Evolutionary conservation across 2,113 vertebrate genomes (phyloP).

Genomic region (Meles meles): DNA sequence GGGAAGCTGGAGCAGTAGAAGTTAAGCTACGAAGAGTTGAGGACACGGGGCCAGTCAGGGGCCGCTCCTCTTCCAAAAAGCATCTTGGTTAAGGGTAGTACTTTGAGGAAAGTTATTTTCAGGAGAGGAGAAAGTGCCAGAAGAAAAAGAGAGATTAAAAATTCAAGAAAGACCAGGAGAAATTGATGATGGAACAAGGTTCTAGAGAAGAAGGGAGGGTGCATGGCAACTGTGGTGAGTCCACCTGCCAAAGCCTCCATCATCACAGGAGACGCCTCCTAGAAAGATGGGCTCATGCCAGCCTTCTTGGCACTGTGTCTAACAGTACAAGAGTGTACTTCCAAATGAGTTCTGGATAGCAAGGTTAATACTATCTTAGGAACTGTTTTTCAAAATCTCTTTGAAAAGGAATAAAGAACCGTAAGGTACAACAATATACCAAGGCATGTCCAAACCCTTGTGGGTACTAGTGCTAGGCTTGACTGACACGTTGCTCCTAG

Average conservation of each 20-base stretch:
- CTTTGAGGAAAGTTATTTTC: slow-evolving; percentile 44
- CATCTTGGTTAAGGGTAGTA: not conserved
- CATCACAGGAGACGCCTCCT: not conserved
- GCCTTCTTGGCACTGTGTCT: not conserved
- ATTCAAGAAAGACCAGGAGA: not conserved
- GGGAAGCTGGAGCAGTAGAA: not conserved
- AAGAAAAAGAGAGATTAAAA: slow-evolving; percentile 16
- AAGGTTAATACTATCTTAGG: slow-evolving; percentile 41
- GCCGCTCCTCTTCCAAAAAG: not conserved
- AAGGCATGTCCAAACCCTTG: not conserved
- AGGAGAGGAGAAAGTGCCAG: not conserved
- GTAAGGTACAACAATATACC: not conserved
- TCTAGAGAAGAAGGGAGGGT: not conserved
- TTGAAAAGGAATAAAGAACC: not conserved
- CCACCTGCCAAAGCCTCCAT: not conserved
- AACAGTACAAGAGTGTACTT: not conserved
- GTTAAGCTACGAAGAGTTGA: not conserved
- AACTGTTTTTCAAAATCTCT: slow-evolving; percentile 4
- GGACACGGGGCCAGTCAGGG: not conserved
- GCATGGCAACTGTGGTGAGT: not conserved
- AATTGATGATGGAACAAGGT: not conserved
- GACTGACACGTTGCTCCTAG: not conserved
- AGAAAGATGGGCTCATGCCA: not conserved
- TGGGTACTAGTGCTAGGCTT: not conserved
- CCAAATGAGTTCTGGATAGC: not conserved